Evolutionary conservation across 2,888 invertebrate species (phyloP), one percentile per base, ranked within the genome.

Genomic region (Cactoblastis cactorum): DNA sequence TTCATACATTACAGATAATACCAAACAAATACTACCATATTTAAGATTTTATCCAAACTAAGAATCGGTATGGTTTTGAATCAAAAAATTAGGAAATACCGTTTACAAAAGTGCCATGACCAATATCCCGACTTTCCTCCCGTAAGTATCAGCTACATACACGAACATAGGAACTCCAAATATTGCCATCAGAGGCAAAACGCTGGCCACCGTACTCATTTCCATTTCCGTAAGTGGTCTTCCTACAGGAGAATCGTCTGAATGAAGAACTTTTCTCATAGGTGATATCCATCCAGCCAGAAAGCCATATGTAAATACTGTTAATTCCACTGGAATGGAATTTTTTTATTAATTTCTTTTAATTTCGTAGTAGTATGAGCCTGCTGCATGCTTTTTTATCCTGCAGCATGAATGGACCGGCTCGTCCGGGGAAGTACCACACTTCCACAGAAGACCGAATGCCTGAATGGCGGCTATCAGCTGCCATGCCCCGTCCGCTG

Each of bases 261-360:
- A 78, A 53, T 80, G 71, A 51, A 90, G 67, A 32, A 78, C 60
- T n/a, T 78, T 76, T 35, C 83, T 71, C 58, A 83, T 82, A 9
- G 89, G 85, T 2, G 90, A 87, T 6, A 86, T 71, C 85, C 88
- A 90, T 18, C 87, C 90, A 1, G 77, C 66, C 54, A 80, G 80
- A 17, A 81, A 67, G 2, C 90, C 90, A 53, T 85, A 78, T 19
- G 77, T 80, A 54, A 89, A 69, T 43, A 84, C 58, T 19, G 83
- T 75, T 33, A 81, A 59, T 56, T 85, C 85, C 0, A 78, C 90
- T 90, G 73, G 28, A 75, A 33, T 33, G 12, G 12, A 15, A 15
- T 35, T 4, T 33, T 33, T n/a, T 2, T 11, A 2, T 33, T 5
- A 22, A 22, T 22, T 4, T 22, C 5, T 22, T 5, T 5, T 22